Percentiles rank a stretch among this genome's conserved stretches.
phyloP scores from a whole-genome alignment of 2,113 vertebrate species.

The Craseonycteris thonglongyai region DNA sequence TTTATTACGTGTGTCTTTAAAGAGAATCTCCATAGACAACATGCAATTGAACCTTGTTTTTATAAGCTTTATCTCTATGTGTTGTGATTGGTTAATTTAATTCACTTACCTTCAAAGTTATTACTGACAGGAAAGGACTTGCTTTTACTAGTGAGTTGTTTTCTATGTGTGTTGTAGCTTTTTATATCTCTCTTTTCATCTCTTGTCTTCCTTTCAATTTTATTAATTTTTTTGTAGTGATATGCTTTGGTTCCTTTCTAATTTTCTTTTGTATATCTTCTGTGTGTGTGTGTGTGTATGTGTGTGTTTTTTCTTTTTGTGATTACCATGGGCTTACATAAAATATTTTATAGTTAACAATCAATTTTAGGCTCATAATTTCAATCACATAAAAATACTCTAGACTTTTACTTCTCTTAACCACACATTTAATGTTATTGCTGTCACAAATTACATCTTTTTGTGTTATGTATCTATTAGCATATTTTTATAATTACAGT shows the following conservation, averaged over 20 bases:
- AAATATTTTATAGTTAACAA: background rate
- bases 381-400: background rate
- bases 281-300: no score
- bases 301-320: no score
- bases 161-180: background rate
- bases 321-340: background rate
- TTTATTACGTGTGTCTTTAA: background rate
- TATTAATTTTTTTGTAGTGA: background rate
- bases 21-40: background rate
- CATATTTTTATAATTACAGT: background rate
- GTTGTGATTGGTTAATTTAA: background rate
- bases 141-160: background rate
- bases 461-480: background rate
- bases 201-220: background rate
- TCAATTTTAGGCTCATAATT: background rate
- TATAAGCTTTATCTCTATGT: background rate
- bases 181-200: background rate
- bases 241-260: background rate
- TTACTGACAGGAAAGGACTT: background rate
- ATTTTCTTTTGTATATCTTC: background rate
- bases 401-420: background rate
- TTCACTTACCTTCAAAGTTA: no score
- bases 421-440: background rate
- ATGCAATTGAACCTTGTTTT: background rate
- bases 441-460: background rate